These are phyloP conservation scores for Saguinus imperator DNA, from an alignment of 2,113 vertebrate species.

Conservation along the genomic window DNA sequence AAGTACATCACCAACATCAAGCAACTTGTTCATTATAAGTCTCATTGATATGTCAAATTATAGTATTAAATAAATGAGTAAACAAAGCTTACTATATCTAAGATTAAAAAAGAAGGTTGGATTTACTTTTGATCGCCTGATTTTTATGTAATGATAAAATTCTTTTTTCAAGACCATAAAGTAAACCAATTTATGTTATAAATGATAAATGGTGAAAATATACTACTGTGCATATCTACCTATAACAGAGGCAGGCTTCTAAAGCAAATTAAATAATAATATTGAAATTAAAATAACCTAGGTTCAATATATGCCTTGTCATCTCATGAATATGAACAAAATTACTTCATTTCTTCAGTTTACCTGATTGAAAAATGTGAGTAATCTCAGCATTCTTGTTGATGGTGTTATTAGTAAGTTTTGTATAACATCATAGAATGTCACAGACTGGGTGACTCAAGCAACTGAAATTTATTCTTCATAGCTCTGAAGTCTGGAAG, in stretches of 20 bases:
- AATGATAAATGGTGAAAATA: background rate
- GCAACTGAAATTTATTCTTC: background rate
- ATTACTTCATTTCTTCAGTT: background rate
- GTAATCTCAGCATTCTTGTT: background rate
- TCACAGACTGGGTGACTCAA: background rate
- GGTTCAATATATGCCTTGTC: background rate
- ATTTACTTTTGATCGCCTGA: background rate
- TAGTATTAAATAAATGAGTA: background rate
- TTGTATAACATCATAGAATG: background rate
- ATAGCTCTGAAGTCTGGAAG: background rate
- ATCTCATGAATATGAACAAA: background rate
- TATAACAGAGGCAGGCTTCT: background rate
- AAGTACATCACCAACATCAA: background rate
- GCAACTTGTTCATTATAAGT: background rate
- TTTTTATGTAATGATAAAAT: background rate
- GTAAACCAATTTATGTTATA: background rate
- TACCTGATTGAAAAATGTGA: background rate
- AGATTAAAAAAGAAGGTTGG: background rate
- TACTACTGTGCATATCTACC: background rate
- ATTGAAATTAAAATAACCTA: background rate
- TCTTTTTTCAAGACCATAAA: background rate
- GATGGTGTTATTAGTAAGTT: background rate
- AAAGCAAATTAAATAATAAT: background rate
- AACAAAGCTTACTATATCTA: background rate
- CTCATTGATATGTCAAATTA: background rate